Evolutionary conservation across 2,113 vertebrate genomes (phyloP), one percentile per base, ranked within the genome.

Genomic region (Scopus umbretta): DNA sequence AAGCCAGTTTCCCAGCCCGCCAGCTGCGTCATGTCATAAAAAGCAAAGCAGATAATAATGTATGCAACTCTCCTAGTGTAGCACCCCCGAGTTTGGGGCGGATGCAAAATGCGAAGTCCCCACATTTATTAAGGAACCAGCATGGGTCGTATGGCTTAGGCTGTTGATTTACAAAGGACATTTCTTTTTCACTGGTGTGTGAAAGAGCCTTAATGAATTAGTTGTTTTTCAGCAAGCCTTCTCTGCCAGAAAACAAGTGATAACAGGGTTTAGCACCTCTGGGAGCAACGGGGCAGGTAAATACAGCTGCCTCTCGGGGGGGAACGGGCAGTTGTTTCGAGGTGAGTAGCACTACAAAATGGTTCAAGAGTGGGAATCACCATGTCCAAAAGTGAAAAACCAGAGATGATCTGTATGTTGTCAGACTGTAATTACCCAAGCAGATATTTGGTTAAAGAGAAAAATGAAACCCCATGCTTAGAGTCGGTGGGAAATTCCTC

Each of bases 401-500:
- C 43, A n/a, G 76, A 75, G 43, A 55, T 5, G 73, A 74, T 70
- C 17, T 10, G 16, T 43, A 13, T 52, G 38, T 16, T 68, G 47
- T 42, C 63, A 49, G 6, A 14, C 75, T 17, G 79, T 75, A 40
- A 95, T 93, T 92, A 81, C 96, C 68, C 56, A 29, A 67, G 59
- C 74, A 88, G 43, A 49, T 61, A 43, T 25, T 16, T 11, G 50
- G 6, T 84, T 63, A 5, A 16, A 70, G 36, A 56, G 45, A 92
- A 79, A 76, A 70, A 63, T 36, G 76, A 87, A 89, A 52, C 68
- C 66, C 1, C 15, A 0, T 11, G 7, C 25, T 62, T 38, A 7
- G 59, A 58, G 38, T 17, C 8, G 15, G 40, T 25, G 78, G 91
- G 85, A 56, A 97, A 88, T 79, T 80, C 94, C 90, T 68, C 6